Evolutionary conservation across 2,888 invertebrate species (phyloP).

Genomic region (Melanotus villosus): DNA sequence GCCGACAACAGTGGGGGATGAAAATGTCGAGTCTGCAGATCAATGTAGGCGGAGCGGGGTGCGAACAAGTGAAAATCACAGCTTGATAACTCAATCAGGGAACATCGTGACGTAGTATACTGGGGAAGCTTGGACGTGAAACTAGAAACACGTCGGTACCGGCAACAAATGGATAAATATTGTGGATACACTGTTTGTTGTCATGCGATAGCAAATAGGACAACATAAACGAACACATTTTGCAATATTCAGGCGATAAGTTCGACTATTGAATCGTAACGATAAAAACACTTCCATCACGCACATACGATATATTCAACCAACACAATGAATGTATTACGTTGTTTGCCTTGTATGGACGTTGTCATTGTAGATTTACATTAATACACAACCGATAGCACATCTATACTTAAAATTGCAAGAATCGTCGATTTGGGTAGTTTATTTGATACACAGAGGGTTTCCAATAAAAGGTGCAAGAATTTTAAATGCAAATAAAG

Average conservation of each 20-base stretch:
- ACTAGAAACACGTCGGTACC: neutral
- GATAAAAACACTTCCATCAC: slow-evolving; percentile 15
- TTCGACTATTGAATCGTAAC: slow-evolving; percentile 18
- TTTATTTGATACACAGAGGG: no score
- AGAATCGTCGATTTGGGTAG: no score
- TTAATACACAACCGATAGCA: no score
- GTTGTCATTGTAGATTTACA: no score
- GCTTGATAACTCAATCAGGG: slow-evolving; percentile 63
- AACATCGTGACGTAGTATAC: slow-evolving; percentile 52
- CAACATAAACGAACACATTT: slow-evolving; percentile 6
- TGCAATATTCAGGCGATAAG: neutral
- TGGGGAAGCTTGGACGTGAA: slow-evolving; percentile 31
- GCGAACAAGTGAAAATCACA: slow-evolving; percentile 65
- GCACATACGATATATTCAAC: no score
- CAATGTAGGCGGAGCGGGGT: slow-evolving; percentile 54
- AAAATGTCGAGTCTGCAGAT: slow-evolving; percentile 51
- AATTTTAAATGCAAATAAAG: no score
- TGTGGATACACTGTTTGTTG: neutral
- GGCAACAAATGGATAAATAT: neutral
- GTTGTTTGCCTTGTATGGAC: no score
- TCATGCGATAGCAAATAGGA: slow-evolving; percentile 1
- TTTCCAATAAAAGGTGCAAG: no score
- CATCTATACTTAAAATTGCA: no score
- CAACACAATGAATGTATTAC: no score
- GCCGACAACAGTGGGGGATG: slow-evolving; percentile 37